Evolutionary conservation across 2,888 invertebrate genomes (phyloP), one percentile per base, ranked within the genome.

Genomic region (Apamea crenata): DNA sequence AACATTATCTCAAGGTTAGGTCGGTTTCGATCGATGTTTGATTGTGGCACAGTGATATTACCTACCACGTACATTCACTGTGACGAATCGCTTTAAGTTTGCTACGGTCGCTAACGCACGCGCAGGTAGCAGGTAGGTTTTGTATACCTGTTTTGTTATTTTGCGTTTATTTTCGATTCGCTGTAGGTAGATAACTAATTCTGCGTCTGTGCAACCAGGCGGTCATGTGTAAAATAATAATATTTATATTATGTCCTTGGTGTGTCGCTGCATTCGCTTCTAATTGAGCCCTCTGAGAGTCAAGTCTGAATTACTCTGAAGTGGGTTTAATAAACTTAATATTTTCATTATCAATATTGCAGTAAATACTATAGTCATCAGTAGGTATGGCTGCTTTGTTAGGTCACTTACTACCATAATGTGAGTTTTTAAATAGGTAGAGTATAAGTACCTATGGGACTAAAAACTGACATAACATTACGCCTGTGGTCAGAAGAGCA

Each of bases 1-100:
- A 85, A 84, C 88, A 89, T 88, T 85, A 87, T 88, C 85, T 88
- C 91, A 91, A 91, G 91, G 91, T 86, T 82, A 84, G 68, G 82
- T 86, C 82, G 87, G 87, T 90, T 89, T 85, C 87, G 86, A 89
- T 88, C 89, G 83, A 87, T 86, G 87, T 85, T 85, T 81, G 83
- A 87, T 83, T 84, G 89, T 80, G 53, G 56, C 56, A 59, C n/a
- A 59, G 47, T 81, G 86, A 84, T 89, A 74, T 76, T 69, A 79
- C 71, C 56, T 71, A n/a, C 75, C 69, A 29, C 70, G 80, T 77
- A 77, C 70, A 76, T 73, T 87, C 47, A 66, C 70, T 82, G 81
- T 84, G 76, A 77, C 88, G 80, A 89, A 89, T 87, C 67, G 79
- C 67, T 82, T 80, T 80, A 78, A 72, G 81, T 79, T 81, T 71